phyloP scores from a whole-genome alignment of 2,797 vertebrate species.

The Yasuhikotakia modesta region DNA sequence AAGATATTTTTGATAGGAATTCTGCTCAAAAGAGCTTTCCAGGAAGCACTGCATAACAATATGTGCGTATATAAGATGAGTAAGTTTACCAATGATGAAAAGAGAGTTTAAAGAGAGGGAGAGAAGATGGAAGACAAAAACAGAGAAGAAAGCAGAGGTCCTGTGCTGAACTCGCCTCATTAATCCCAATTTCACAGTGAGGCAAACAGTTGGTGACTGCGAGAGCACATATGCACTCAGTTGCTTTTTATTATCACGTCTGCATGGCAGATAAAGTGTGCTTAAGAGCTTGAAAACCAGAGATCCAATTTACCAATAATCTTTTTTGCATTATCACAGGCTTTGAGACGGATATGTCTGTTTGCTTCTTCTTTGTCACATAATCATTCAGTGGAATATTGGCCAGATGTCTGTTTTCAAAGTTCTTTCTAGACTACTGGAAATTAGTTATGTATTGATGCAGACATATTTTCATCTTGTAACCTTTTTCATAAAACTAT shows the following conservation, averaged over 20 bases:
- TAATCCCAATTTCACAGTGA: constrained; percentile 59
- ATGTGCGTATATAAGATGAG: constrained; percentile 15
- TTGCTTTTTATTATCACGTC: constrained; percentile 45
- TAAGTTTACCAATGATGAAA: constrained; percentile 20
- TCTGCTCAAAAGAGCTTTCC: constrained; percentile 35
- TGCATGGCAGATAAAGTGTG: constrained; percentile 47
- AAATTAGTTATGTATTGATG: constrained; percentile 27
- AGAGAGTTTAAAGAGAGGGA: background rate
- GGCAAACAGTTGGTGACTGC: constrained; percentile 47
- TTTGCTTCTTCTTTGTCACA: too few species aligned
- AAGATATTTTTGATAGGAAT: constrained; percentile 21
- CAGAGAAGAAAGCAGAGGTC: background rate
- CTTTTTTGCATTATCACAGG: constrained; percentile 13
- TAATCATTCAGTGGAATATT: too few species aligned
- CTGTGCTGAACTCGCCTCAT: constrained; percentile 52
- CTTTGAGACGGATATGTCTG: background rate
- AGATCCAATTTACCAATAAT: constrained; percentile 28
- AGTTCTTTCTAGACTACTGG: background rate
- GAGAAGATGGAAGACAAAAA: constrained; percentile 11
- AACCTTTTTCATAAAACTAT: background rate
- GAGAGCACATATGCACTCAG: constrained; percentile 34
- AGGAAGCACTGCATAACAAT: constrained; percentile 36
- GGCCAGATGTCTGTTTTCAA: too few species aligned
- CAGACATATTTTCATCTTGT: constrained; percentile 8
- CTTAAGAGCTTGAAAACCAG: constrained; percentile 41